Base-by-base conservation (phyloP, 2,113 vertebrate species). In the Pteropus alecto region DNA sequence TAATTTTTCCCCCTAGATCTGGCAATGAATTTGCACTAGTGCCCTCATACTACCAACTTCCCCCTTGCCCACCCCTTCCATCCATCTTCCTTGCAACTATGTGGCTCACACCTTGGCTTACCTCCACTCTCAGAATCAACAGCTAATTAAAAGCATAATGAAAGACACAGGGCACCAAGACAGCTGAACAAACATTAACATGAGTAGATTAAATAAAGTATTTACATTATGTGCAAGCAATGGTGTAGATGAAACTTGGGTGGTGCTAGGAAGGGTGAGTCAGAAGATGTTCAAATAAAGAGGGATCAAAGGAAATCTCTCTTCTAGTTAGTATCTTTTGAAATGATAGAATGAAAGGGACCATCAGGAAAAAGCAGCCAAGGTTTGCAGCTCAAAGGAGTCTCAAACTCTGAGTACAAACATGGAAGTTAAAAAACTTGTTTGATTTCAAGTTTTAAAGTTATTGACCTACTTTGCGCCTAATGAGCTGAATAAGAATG, bases 111-210 rank as follows among this genome's bases (percentile, higher is more conserved):
- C 22, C 68, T 94, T 94, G 60, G 77, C 56, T 93, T 48, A 81
- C 35, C 82, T 94, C 67, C 24, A 78, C 71, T 94, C 73, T 95
- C 61, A 96, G 81, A 91, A 97, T 97, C 67, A 93, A 78, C 48
- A 83, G 56, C 88, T 97, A 93, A 96, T 97, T 95, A 96, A 95
- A 97, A 94, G 51, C 58, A 60, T 65, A 93, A 87, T 95, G 93
- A 94, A 96, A 97, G 87, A 94, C 67, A 93, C 33, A 67, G 67
- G 77, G 51, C 90, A 94, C 85, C 4, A 28, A 92, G 93, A 87
- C 93, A 96, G 91, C 95, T 96, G 94, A 96, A 78, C 91, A 95
- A 96, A 97, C 77, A 95, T 70, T 76, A 87, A 84, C 67, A 90
- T 76, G 63, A 0, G 0, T 76, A 87, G 77, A 84, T 83, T 95